Percentiles rank a stretch among this genome's conserved stretches.
Evolutionary conservation across 2,797 vertebrate genomes (phyloP).

Genomic region (Ara ararauna): DNA sequence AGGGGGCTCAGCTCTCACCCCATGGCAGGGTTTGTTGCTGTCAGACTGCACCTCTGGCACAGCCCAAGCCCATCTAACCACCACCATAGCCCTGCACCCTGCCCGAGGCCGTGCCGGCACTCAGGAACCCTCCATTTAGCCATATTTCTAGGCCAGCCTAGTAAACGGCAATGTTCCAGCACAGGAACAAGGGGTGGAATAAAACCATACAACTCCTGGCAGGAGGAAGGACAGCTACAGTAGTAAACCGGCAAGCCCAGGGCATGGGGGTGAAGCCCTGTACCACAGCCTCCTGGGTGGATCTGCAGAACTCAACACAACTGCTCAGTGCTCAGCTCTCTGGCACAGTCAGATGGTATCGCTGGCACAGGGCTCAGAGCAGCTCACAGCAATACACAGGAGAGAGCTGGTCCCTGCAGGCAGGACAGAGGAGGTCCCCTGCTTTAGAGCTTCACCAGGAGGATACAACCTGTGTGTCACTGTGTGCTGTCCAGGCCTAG

Average conservation of each 20-base stretch:
- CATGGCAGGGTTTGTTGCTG: neutral
- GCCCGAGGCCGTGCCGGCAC: neutral
- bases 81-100: neutral
- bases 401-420: neutral
- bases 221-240: neutral
- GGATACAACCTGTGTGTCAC: neutral
- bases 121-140: neutral
- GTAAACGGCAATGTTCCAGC: neutral
- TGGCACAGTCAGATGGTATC: rapidly evolving
- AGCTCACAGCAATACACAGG: rapidly evolving
- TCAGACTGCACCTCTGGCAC: neutral
- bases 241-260: neutral
- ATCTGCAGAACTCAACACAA: rapidly evolving
- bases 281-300: rapidly evolving
- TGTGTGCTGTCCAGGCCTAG: neutral
- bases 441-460: neutral
- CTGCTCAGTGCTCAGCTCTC: neutral
- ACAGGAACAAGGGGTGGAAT: neutral
- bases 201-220: neutral
- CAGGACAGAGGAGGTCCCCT: neutral
- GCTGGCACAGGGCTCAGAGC: neutral
- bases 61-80: neutral
- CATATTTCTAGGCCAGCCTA: neutral
- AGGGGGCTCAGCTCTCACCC: neutral
- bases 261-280: neutral